Evolutionary conservation across 2,888 invertebrate genomes (phyloP), one percentile per base, ranked within the genome.

Genomic region (Megalurothrips usitatus): DNA sequence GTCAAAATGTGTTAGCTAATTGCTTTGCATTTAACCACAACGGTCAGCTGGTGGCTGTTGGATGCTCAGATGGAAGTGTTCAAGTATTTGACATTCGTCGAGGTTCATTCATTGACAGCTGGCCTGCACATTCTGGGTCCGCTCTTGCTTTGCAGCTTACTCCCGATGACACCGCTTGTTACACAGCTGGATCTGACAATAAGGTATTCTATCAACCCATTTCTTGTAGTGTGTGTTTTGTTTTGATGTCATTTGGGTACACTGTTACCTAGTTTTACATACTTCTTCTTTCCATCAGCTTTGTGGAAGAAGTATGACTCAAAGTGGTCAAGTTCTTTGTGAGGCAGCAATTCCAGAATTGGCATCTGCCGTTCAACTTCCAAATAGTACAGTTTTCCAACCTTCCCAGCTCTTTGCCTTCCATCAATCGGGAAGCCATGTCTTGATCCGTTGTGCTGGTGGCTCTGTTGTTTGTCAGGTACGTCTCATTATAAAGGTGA

Each of bases 1-100:
- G 86, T 68, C 23, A 86, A 80, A 87, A 86, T 82, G 86, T 89
- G 17, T 87, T 86, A 11, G 88, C 90, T 0, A 88, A 89, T 79
- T 90, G 90, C 83, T 90, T 89, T 80, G 86, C 88, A 0, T 91
- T 90, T 85, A 91, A 91, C 85, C 91, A 90, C 83, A 90, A 90
- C 85, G 91, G 91, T 11, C 90, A 90, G 84, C 86, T 91, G 26
- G 85, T 91, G 63, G 87, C 91, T 43, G 89, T 90, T 58, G 91
- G 91, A 48, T 87, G 89, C 26, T 90, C 88, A 1, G 91, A 91
- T 86, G 91, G 91, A 12, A 87, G 87, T 79, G 88, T 91, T 81
- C 85, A 90, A 78, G 88, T 91, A 80, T 89, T 90, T 84, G 91
- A 91, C 85, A 85, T 90, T 79, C 86, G 89, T 52, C 87, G 89